Conservation (phyloP, 2,888 invertebrate species). For the Tachina grossa region DNA sequence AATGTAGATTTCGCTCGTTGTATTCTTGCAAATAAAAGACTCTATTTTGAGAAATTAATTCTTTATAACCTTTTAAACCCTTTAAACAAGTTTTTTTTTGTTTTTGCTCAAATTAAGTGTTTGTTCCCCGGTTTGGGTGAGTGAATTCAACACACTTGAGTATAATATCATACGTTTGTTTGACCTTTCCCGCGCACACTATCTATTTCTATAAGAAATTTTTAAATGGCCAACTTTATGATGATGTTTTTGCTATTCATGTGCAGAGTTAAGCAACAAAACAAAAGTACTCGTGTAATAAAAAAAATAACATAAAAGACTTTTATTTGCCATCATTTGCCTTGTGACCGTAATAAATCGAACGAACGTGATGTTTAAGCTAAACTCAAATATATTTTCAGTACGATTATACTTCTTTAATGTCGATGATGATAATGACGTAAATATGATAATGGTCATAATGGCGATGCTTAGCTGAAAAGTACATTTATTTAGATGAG, state of each 20-base stretch:
- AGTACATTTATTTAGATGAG: slow-evolving; percentile 11
- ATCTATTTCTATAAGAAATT: slow-evolving; percentile 3
- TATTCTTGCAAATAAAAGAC: too few relatives aligned
- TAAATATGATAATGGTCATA: slow-evolving; percentile 23
- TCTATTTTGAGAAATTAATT: too few relatives aligned
- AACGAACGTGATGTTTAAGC: slow-evolving; percentile 60
- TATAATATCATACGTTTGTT: slow-evolving; percentile 26
- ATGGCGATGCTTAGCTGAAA: slow-evolving; percentile 3
- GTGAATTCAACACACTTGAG: neutral
- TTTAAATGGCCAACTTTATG: slow-evolving; percentile 60
- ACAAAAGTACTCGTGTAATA: slow-evolving; percentile 34
- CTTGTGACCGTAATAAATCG: slow-evolving; percentile 71
- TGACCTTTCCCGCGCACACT: slow-evolving; percentile 29
- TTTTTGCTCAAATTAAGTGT: too few relatives aligned
- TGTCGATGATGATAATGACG: neutral
- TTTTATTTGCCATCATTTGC: slow-evolving; percentile 71
- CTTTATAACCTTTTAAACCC: too few relatives aligned
- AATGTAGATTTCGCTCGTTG: too few relatives aligned
- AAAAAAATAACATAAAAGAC: slow-evolving; percentile 59
- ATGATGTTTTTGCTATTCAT: slow-evolving; percentile 59
- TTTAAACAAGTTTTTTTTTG: too few relatives aligned
- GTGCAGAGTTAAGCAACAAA: slow-evolving; percentile 41
- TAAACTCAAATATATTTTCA: slow-evolving; percentile 19
- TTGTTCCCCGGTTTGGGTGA: too few relatives aligned
- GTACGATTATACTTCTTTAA: neutral